A percentile compares a stretch with the other conserved stretches of the same genome.
Evolutionary conservation across 2,888 invertebrate genomes (phyloP).

Genomic region (Helleia helle): DNA sequence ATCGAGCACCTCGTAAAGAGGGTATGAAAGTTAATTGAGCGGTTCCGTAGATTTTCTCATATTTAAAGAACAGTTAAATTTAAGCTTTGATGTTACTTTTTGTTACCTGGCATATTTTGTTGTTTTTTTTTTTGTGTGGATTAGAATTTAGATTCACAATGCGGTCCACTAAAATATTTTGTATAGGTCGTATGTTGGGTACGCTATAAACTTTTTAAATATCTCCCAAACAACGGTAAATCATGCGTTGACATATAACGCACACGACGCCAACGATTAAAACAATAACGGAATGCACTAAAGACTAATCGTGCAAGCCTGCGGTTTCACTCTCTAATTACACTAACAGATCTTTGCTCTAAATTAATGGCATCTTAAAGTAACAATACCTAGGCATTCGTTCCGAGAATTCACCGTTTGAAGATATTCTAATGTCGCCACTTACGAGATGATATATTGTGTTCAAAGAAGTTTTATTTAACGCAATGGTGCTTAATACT

Average conservation of each 20-base stretch:
- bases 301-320: constrained; percentile 29
- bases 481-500: too few relatives aligned
- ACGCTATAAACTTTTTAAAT: constrained; percentile 2
- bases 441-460: too few relatives aligned
- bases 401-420: constrained; percentile 18
- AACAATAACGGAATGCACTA: constrained; percentile 10
- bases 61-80: too few relatives aligned
- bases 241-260: constrained; percentile 8
- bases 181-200: too few relatives aligned
- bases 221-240: constrained; percentile 1
- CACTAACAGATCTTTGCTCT: constrained; percentile 30
- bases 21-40: too few relatives aligned
- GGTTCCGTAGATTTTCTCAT: too few relatives aligned
- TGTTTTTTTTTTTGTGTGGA: too few relatives aligned
- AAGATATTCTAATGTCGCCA: constrained; percentile 10
- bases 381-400: constrained; percentile 31
- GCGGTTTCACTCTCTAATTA: constrained; percentile 37
- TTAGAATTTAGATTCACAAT: too few relatives aligned
- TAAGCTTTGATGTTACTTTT: too few relatives aligned
- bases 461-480: too few relatives aligned
- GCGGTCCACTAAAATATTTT: too few relatives aligned
- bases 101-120: too few relatives aligned
- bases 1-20: constrained; percentile 26
- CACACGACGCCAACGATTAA: constrained; percentile 10
- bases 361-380: constrained; percentile 28